phyloP scores from a whole-genome alignment of 1,140 invertebrate species.

The Macrostomum lignano region DNA sequence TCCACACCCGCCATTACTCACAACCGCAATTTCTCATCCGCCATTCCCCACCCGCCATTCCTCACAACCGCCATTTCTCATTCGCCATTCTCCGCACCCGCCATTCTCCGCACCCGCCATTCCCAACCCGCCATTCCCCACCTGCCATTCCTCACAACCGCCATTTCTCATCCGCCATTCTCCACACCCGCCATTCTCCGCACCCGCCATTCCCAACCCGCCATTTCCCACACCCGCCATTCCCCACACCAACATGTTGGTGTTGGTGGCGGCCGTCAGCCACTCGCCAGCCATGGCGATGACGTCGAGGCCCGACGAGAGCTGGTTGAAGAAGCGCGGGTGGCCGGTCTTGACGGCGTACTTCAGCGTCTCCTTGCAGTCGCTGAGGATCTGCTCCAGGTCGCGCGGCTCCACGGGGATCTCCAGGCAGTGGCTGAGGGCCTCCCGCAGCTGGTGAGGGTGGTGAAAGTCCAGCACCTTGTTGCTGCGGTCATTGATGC shows the following conservation, averaged over 20 bases:
- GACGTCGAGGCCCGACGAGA: constrained; percentile 70
- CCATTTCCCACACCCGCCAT: too few relatives aligned
- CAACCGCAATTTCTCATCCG: too few relatives aligned
- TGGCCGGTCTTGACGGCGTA: constrained; percentile 88
- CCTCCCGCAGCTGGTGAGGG: constrained; percentile 55
- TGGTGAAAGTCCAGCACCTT: constrained; percentile 70
- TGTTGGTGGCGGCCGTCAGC: constrained; percentile 81
- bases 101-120: too few relatives aligned
- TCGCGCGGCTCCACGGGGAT: constrained; percentile 43
- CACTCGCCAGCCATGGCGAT: constrained; percentile 83
- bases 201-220: too few relatives aligned
- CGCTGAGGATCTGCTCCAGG: constrained; percentile 57
- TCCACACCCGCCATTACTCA: too few relatives aligned
- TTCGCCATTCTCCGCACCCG: too few relatives aligned
- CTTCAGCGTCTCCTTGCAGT: constrained; percentile 62
- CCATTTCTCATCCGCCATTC: too few relatives aligned
- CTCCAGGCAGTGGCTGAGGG: constrained; percentile 42
- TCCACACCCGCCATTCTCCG: too few relatives aligned
- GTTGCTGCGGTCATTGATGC: constrained; percentile 43
- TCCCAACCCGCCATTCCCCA: too few relatives aligned
- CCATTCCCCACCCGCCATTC: too few relatives aligned
- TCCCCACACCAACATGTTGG: constrained; percentile 68
- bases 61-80: too few relatives aligned
- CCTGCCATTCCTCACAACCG: too few relatives aligned
- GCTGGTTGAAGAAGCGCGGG: constrained; percentile 83